Evolutionary conservation across 2,888 invertebrate species (phyloP), one percentile per base, ranked within the genome.

Genomic region (Mesochorus sp.): DNA sequence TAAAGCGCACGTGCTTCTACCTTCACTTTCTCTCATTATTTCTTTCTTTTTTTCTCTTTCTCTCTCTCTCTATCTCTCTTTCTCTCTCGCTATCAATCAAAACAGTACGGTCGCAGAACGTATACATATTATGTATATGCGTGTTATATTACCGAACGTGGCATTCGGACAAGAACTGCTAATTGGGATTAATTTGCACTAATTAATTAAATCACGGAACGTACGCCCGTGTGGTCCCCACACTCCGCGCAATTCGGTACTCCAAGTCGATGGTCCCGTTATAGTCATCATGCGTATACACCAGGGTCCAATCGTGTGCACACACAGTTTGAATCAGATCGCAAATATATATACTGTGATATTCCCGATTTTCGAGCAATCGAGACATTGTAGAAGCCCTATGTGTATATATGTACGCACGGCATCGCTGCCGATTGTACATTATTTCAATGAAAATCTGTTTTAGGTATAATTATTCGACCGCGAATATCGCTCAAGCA

Each of bases 131-230:
- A n/a, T n/a, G n/a, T 31, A 34, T 3, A 6, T 51, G 66, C 68
- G 76, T 62, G 73, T 83, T 76, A 75, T 62, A 62, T 70, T 77
- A 81, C 82, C 82, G 83, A 83, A 79, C 34, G 42, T 80, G 47
- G 47, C 62, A 28, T 31, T 83, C 83, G 80, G 82, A 83, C 87
- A 86, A 85, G 86, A 79, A 83, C 82, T 83, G 76, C 86, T 88
- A 88, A 88, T 88, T 88, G 87, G 88, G 86, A 88, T 87, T 88
- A 88, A 88, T 88, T 87, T 83, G 83, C 81, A 81, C 84, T 88
- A 86, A 88, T 88, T 88, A 88, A 88, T 88, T 87, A 85, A 88
- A 88, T 88, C 87, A 83, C 82, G 81, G 81, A 12, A 82, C n/a
- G n/a, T n/a, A 85, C 82, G 79, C 81, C 71, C 77, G 79, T n/a